Percentiles rank a stretch among this genome's conserved stretches.
Conservation (phyloP, 1,140 invertebrate genomes). For the Adelges cooleyi region DNA sequence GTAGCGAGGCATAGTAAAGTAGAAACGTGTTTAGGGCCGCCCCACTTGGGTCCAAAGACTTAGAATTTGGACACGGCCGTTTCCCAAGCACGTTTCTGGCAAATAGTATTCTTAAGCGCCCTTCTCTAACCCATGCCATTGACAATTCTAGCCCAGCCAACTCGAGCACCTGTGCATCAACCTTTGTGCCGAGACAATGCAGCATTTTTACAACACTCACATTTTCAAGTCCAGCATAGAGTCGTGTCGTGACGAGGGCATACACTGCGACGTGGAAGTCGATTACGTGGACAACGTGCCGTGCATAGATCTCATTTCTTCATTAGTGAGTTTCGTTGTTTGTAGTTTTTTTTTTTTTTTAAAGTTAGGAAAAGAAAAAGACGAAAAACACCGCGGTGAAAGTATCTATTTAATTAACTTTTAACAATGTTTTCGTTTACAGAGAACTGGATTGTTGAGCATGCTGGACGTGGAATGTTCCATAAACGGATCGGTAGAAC, state of each 20-base stretch:
- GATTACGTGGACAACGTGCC: constrained; percentile 93
- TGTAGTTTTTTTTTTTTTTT: too few relatives aligned
- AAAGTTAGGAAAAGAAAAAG: too few relatives aligned
- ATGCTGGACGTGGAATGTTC: constrained; percentile 90
- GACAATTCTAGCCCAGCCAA: constrained; percentile 53
- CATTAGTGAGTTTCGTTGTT: constrained; percentile 48
- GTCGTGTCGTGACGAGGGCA: constrained; percentile 85
- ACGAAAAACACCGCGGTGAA: too few relatives aligned
- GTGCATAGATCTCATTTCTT: constrained; percentile 89
- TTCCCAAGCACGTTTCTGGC: too few relatives aligned
- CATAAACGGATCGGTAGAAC: constrained; percentile 71
- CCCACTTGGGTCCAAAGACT: too few relatives aligned
- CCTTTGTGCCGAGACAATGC: constrained; percentile 91
- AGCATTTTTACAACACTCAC: constrained; percentile 94
- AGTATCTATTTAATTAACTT: too few relatives aligned
- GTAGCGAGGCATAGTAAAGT: too few relatives aligned
- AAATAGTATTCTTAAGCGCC: too few relatives aligned
- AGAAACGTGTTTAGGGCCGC: too few relatives aligned
- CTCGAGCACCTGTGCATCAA: constrained; percentile 90
- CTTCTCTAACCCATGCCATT: too few relatives aligned
- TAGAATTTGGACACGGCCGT: too few relatives aligned
- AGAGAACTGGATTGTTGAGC: constrained; percentile 76
- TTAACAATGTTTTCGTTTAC: background rate
- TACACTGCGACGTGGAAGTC: constrained; percentile 78
- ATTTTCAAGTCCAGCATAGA: constrained; percentile 91